A percentile compares a stretch with the other conserved stretches of the same genome.
Evolutionary conservation across 2,113 vertebrate species (phyloP).

Genomic region (Hippocampus guttulatus): DNA sequence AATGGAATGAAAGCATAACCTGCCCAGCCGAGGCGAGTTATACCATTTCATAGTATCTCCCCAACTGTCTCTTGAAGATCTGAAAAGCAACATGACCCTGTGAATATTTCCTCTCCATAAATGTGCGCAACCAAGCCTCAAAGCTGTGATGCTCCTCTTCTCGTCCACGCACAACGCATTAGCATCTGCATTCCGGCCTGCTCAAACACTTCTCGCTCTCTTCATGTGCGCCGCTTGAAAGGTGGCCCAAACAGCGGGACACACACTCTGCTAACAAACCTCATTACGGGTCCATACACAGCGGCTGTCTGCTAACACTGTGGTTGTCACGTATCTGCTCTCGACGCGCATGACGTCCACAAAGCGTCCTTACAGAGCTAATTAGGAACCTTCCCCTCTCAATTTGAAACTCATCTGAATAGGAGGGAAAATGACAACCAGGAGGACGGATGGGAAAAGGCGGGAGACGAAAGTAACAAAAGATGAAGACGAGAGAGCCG

Average conservation of each 20-base stretch:
- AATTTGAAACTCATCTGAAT: slow-evolving; percentile 71
- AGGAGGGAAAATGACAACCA: slow-evolving; percentile 54
- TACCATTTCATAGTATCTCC: neutral
- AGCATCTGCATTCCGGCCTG: slow-evolving; percentile 64
- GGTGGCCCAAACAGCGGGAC: slow-evolving; percentile 65
- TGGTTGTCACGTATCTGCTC: slow-evolving; percentile 64
- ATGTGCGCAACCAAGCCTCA: slow-evolving; percentile 35
- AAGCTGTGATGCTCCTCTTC: slow-evolving; percentile 41
- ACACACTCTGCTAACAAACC: slow-evolving; percentile 67
- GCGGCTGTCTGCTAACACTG: slow-evolving; percentile 61
- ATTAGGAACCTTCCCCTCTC: slow-evolving; percentile 68
- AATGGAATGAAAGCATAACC: neutral
- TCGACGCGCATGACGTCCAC: slow-evolving; percentile 63
- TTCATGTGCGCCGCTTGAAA: slow-evolving; percentile 64
- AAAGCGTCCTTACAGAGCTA: slow-evolving; percentile 75
- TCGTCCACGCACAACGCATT: slow-evolving; percentile 47
- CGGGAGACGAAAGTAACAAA: slow-evolving; percentile 34
- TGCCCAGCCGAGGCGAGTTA: neutral
- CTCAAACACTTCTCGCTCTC: slow-evolving; percentile 56
- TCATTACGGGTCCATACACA: slow-evolving; percentile 69
- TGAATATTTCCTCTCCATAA: slow-evolving; percentile 26
- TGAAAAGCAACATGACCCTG: slow-evolving; percentile 29
- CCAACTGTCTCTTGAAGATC: neutral
- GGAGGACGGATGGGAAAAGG: slow-evolving; percentile 38
- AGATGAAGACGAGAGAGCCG: slow-evolving; percentile 8